Base-by-base conservation (phyloP, 2,113 vertebrate species). In the Danionella cerebrum region DNA sequence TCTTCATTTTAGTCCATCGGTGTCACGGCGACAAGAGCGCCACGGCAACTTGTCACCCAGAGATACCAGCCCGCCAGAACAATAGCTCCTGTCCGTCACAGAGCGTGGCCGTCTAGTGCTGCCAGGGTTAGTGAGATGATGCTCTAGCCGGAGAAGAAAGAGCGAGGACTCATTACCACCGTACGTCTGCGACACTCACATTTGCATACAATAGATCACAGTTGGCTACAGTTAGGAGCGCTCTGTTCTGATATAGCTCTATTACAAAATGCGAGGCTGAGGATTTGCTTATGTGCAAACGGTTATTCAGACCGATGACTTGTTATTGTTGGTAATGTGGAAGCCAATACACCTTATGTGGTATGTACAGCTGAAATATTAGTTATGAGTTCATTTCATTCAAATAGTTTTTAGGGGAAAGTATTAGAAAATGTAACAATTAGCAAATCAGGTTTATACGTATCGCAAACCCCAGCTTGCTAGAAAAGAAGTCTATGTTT, bases 1-100 rank as follows among this genome's bases (percentile, higher is more conserved):
- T 75, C 74, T 76, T 75, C 71, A 72, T 76, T 78, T 78, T 72
- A 78, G 63, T 75, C 73, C 78, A 76, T 76, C 72, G 48, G 70
- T 74, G 76, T 74, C 71, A 78, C 70, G 38, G 70, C 69, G 66
- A 77, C 71, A 72, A 76, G 77, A 79, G 69, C 72, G 42, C 71
- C 65, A 64, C 63, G 55, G 70, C 78, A 69, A 74, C 53, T 65
- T 59, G 47, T 71, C 70, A 58, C 67, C 70, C 54, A 42, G 70
- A 72, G 72, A 77, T 75, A 75, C 68, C 27, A 54, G 69, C 69
- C 51, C 50, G 47, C 38, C 63, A 39, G 66, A 68, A 79, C 78
- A 79, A 79, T 77, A 72, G 75, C 67, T 74, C 44, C 67, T 71
- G 75, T 79, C 78, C 72, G 67, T 76, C 77, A 79, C 25, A n/a